Base-by-base conservation (phyloP, 2,113 vertebrate species). In the Tursiops truncatus region DNA sequence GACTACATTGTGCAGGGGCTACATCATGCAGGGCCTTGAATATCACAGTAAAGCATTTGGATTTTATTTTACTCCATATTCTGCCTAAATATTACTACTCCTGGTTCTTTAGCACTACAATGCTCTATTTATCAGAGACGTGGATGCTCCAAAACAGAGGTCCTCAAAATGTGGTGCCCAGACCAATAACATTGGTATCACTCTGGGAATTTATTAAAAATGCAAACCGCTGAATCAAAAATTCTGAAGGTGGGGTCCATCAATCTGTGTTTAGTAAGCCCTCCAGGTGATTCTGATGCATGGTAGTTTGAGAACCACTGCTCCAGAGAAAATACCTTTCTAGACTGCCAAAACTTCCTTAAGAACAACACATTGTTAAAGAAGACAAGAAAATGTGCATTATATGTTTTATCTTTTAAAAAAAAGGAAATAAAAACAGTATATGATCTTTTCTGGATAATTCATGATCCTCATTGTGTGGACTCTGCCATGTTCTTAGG, bases 401-500 rank as follows among this genome's bases (percentile, higher is more conserved):
- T 76, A 15, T 10, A 47, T 20, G 36, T 85, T 65, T 94, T 38
- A 28, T 70, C 38, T 84, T 88, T 62, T 8, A 88, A 88, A 65
- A 38, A 92, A 89, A 68, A 68, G 38, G 38, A 96, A 96, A 50
- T 68, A 26, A 83, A 86, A 93, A 68, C 31, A 89, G 13, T 62
- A 89, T 11, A 25, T 60, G 23, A 77, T 38, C n/a, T 84, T 96
- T 77, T 68, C 31, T 71, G 10, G 36, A 67, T 31, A 74, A 83
- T 38, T 84, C 62, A 41, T 76, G n/a, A 70, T 44, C 38, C 5
- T 80, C 86, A 31, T n/a, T 26, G 25, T 33, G 3, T 25, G 50
- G 17, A 14, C 38, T 74, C 50, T 26, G 60, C 76, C 5, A 90
- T n/a, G 33, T 13, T 74, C 73, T 93, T 44, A 44, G 28, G 28